Base-by-base conservation (phyloP, 2,888 invertebrate genomes). In the Salpingus planirostris region DNA sequence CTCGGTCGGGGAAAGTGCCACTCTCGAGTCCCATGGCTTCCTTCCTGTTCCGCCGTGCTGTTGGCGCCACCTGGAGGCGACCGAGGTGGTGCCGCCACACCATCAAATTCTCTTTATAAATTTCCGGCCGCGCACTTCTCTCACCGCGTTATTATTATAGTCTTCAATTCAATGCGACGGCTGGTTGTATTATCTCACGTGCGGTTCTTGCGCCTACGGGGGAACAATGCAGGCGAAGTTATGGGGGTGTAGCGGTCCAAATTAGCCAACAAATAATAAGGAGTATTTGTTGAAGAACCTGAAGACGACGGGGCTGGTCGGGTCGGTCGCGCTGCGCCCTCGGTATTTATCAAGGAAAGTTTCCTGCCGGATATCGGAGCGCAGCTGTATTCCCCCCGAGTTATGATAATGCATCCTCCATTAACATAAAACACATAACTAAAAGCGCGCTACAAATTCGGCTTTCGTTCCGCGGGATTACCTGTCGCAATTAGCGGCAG, bases 351-450 rank as follows among this genome's bases (percentile, higher is more conserved):
- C 38, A 38, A 38, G 31, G 23, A 38, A 38, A 38, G 27, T 38
- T 38, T 38, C 15, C 23, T 28, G 34, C 11, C 26, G 31, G 31
- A 31, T 38, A 34, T 35, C 27, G 24, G 38, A 35, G 31, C 39
- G 40, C 44, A 44, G 40, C 42, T 36, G 40, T 40, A 44, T 30
- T 40, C 34, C 32, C n/a, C n/a, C 31, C 27, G 38, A 44, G 38
- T 43, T 44, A 44, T 44, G 44, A 41, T 44, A 44, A 44, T 44
- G 44, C 38, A 36, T 29, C 33, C 30, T 40, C 44, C 44, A 43
- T 43, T 44, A 44, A 44, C 42, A 44, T 44, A 37, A 44, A 43
- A 38, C 38, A 39, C 32, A 31, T 27, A 40, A 37, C 33, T 25
- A 36, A 33, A 31, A 40, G 32, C 27, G 22, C 24, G 13, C 29